Base-by-base conservation (phyloP, 2,797 vertebrate genomes). In the Scyliorhinus canicula region DNA sequence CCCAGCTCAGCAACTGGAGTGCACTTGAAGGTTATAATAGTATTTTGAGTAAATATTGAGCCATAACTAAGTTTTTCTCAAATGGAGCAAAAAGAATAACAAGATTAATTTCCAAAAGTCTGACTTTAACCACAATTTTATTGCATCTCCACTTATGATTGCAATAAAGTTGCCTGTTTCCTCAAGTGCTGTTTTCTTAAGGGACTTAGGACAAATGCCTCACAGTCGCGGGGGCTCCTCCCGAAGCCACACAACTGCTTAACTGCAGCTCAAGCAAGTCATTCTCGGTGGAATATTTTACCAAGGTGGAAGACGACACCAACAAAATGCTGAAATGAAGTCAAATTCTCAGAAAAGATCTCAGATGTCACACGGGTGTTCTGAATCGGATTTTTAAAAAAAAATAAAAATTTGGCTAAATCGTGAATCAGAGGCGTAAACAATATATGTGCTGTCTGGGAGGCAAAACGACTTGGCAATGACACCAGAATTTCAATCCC, bases 21-120 rank as follows among this genome's bases (percentile, higher is more conserved):
- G 65, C 93, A 94, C 71, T 94, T 55, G 50, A 91, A 94, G 93
- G 47, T 94, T 69, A 93, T 71, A 93, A 52, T 55, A 71, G 93
- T 94, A 94, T 74, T 94, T 74, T 8, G n/a, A 52, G 16, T 74
- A 71, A 94, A 71, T 50, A 21, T 74, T 35, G 44, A 74, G 69
- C 14, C 19, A 74, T 21, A 94, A 94, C 65, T 31, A 35, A 55
- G 31, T 52, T 94, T n/a, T 94, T 74, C 6, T 8, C 47, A 31
- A 63, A 35, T 71, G 67, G 47, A 50, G 60, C 60, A 94, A 28
- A 52, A 69, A 90, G 67, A 93, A 67, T 31, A 93, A 50, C 93
- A 71, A 65, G 44, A 71, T 91, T 94, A 74, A 94, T 94, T 94
- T 94, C 60, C 93, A 94, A 74, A 67, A n/a, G 93, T 94, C 69